Base-by-base conservation (phyloP, 2,113 vertebrate species). In the Clarias magur region DNA sequence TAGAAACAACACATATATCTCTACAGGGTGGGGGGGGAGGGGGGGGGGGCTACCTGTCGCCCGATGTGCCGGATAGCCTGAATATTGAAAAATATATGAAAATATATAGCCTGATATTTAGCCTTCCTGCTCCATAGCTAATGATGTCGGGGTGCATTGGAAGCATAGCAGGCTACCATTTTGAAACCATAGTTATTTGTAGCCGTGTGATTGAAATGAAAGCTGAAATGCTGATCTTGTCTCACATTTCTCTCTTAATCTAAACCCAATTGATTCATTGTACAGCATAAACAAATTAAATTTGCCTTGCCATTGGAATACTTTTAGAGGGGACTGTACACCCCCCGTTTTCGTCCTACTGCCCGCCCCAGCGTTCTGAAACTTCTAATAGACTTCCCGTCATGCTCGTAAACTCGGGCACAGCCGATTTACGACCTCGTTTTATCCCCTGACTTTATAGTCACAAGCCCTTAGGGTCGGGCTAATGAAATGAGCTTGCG, bases 401-500 rank as follows among this genome's bases (percentile, higher is more conserved):
- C 94, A 92, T 89, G 91, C 92, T 92, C 92, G 84, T 94, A 92
- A 94, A 91, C 91, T 90, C 86, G 76, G 89, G 93, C 88, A 62
- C 91, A 79, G 83, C 82, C 91, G 94, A 95, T 95, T 95, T 95
- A 95, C 91, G 92, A 94, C 91, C 92, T 94, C 91, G 93, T 95
- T 95, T 85, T 94, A 94, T 91, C 88, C 73, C 15, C 70, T 11
- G 88, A 90, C 92, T 92, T 91, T 91, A 91, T 86, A 90, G 93
- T 89, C 87, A 86, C 85, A 60, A 54, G 89, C 91, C 91, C 86
- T 81, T 86, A 60, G 92, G 91, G 91, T 92, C 78, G 13, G 79
- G 89, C 87, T 93, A 93, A 95, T 95, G 93, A 94, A 95, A 93
- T 83, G 42, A 84, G 86, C 90, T 87, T 89, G 89, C 89, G 93